Evolutionary conservation across 2,888 invertebrate species (phyloP).

Genomic region (Ophion obscuratus): DNA sequence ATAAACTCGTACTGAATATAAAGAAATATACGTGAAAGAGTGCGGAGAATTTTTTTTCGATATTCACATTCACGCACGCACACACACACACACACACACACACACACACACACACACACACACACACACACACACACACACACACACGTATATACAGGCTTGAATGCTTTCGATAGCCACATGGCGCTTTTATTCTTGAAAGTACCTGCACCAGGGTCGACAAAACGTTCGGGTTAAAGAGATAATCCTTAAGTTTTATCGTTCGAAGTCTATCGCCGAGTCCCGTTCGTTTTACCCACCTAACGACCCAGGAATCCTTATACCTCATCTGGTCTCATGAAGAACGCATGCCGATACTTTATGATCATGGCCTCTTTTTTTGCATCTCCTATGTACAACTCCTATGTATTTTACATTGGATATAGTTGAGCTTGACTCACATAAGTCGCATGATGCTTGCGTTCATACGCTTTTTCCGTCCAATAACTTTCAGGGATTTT

Average conservation of each 20-base stretch:
- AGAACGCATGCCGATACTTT: constrained; percentile 16
- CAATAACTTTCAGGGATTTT: background rate
- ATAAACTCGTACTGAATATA: too few species aligned
- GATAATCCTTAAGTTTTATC: constrained; percentile 68
- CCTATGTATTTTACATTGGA: constrained; percentile 20
- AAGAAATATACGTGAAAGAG: background rate
- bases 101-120: too few species aligned
- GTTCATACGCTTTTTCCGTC: background rate
- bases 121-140: too few species aligned
- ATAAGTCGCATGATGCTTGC: background rate
- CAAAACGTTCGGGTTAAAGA: constrained; percentile 53
- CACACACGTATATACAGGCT: too few species aligned
- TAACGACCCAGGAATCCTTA: constrained; percentile 28
- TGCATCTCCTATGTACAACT: background rate
- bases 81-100: too few species aligned
- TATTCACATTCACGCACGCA: too few species aligned
- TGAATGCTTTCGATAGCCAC: constrained; percentile 20
- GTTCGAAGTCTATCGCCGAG: constrained; percentile 58
- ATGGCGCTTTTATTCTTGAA: constrained; percentile 34
- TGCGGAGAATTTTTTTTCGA: too few species aligned
- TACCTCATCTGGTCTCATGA: background rate
- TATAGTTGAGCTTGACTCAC: background rate
- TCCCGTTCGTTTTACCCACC: constrained; percentile 55
- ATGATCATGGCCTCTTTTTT: constrained; percentile 51
- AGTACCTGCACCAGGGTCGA: constrained; percentile 1